Base-by-base conservation (phyloP, 2,797 vertebrate species). In the Graptemys geographica region DNA sequence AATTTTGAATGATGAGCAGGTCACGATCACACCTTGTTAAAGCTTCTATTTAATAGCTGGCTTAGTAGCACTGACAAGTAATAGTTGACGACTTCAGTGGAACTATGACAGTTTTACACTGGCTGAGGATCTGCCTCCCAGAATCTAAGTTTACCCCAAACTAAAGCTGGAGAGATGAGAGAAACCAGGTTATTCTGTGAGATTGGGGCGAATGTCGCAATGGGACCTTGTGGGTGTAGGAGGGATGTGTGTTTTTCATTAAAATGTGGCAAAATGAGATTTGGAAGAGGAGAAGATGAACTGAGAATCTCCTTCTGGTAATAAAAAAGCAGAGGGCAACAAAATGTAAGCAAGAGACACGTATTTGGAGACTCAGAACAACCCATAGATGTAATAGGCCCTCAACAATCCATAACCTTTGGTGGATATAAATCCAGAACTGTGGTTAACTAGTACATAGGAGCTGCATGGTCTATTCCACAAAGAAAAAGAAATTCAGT, bases 271-370 rank as follows among this genome's bases (percentile, higher is more conserved):
- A 91, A 65, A 90, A 90, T 1, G 56, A 15, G 16, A 49, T 69
- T 96, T 93, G 79, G 51, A 74, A 87, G 53, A 79, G 13, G 90
- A 37, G 78, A 87, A 72, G 89, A 79, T 27, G 53, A 89, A 80
- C 72, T 23, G 0, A 47, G 79, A 33, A 5, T 15, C 6, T 90
- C 23, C 25, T 74, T 16, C 1, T 84, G 47, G 52, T 86, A 59
- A 83, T 6, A 90, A 81, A 23, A 93, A 88, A 92, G 11, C 72
- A 82, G 87, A 91, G 94, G 41, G 5, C 27, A 4, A 83, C 74
- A 16, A 81, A 89, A 81, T 81, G 4, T 37, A 81, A 86, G 31
- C 37, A 55, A 6, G 79, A 53, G 0, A 2, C 90, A 87, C 3
- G 10, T 33, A 31, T 21, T 33, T 8, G 5, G 28, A 89, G 86